Base-by-base conservation (phyloP, 2,797 vertebrate genomes). In the Eleutherodactylus coqui region DNA sequence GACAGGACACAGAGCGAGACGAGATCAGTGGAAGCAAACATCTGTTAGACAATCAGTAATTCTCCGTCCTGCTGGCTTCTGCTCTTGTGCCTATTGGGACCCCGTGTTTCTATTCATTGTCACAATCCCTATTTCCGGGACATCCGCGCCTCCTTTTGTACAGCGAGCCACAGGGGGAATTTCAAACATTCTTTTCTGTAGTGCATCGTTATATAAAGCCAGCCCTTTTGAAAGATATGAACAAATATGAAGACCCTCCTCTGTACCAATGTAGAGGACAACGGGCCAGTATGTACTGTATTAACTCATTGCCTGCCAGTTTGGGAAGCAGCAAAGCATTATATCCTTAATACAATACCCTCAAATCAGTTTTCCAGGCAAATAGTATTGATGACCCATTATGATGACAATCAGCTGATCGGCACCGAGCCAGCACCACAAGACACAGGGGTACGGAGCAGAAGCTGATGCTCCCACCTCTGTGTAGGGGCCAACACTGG, bases 41-140 rank as follows among this genome's bases (percentile, higher is more conserved):
- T 47, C 73, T 88, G 70, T 73, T 53, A 73, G 60, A 11, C 77
- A 69, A 3, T 17, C 49, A 84, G 47, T 84, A 88, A 85, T 80
- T n/a, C 1, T 36, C 47, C 0, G 0, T 41, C 85, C 84, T 88
- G 85, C 64, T 55, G 17, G 82, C 38, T 60, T 78, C 84, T n/a
- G 38, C 34, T 0, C 0, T 21, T 64, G 60, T 5, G 72, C 62
- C 1, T 0, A 29, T 27, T 62, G 38, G 72, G 72, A 84, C 67
- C 58, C 38, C 62, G 41, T 60, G 55, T 76, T 64, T 60, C 69
- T 75, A 62, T 64, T 84, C 82, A 69, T 78, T 38, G 75, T 32
- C 60, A 51, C 58, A 55, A 70, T 47, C 41, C 60, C 77, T 32
- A 62, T 62, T 85, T 69, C 75, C 41, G 60, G 83, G 86, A 83